phyloP scores from a whole-genome alignment of 2,797 vertebrate species.

The Spizella passerina region DNA sequence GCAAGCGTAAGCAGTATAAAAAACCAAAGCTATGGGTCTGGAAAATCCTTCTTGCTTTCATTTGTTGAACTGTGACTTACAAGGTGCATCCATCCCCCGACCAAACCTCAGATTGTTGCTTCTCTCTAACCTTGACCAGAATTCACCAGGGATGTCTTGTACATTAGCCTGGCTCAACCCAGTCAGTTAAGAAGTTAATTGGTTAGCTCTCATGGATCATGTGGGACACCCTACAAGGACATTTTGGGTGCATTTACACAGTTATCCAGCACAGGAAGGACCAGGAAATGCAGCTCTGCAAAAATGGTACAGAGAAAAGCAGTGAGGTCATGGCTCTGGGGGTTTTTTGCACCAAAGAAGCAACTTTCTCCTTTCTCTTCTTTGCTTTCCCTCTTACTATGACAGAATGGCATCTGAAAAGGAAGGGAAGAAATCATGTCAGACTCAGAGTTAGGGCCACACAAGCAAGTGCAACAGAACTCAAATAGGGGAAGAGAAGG shows the following conservation, averaged over 20 bases:
- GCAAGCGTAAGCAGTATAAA: background rate
- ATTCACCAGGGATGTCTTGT: background rate
- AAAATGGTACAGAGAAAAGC: background rate
- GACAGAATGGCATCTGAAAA: background rate
- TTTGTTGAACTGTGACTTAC: background rate
- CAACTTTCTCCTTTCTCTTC: background rate
- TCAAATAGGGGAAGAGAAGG: background rate
- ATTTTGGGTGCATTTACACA: background rate
- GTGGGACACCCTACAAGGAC: background rate
- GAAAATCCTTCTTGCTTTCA: background rate
- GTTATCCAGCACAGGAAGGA: rapidly evolving
- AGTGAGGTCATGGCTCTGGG: background rate
- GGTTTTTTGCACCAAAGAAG: background rate
- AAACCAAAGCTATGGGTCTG: background rate
- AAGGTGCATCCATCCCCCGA: background rate
- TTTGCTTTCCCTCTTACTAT: background rate
- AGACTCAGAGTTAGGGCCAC: background rate
- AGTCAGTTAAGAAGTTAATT: background rate
- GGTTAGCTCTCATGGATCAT: background rate
- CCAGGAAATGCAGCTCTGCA: background rate
- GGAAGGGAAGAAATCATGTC: background rate
- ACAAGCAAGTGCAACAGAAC: background rate
- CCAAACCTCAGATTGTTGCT: background rate
- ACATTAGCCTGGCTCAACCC: background rate
- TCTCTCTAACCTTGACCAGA: background rate